Evolutionary conservation across 2,797 vertebrate species (phyloP).

Genomic region (Oceanodroma leucorhoa): DNA sequence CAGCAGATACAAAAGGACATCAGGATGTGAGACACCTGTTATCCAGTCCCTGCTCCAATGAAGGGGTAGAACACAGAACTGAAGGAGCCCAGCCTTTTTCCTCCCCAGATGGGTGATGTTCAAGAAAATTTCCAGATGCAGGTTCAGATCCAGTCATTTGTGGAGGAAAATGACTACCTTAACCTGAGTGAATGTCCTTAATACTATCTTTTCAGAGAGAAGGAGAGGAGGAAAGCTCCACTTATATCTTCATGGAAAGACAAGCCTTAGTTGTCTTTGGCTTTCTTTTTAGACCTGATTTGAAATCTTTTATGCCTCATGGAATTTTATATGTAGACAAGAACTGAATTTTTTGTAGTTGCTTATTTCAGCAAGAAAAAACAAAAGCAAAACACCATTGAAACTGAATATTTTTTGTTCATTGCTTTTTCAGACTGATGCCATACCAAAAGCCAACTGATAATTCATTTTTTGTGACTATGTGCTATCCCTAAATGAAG

Average conservation of each 20-base stretch:
- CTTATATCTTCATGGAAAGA: not conserved
- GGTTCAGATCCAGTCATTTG: not conserved
- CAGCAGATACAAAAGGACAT: not conserved
- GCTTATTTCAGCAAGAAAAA: not conserved
- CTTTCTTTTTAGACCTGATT: not conserved
- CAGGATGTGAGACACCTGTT: not conserved
- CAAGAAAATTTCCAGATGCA: not conserved
- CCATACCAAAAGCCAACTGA: not conserved
- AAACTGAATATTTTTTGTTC: not conserved
- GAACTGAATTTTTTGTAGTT: not conserved
- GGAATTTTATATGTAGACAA: not conserved
- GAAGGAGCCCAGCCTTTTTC: not conserved
- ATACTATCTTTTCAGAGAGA: not conserved
- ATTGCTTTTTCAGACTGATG: not conserved
- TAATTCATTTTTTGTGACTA: not conserved
- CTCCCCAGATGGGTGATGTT: not conserved
- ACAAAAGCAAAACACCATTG: accelerated
- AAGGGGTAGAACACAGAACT: not conserved
- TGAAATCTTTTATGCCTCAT: not conserved
- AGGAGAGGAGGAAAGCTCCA: not conserved
- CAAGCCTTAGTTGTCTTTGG: not conserved
- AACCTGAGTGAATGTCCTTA: not conserved
- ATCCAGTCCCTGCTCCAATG: not conserved
- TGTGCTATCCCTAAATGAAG: not conserved
- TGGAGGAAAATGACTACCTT: not conserved